These are phyloP conservation scores for Thalassophryne amazonica DNA, from an alignment of 2,797 vertebrate genomes.

Conservation along the genomic window DNA sequence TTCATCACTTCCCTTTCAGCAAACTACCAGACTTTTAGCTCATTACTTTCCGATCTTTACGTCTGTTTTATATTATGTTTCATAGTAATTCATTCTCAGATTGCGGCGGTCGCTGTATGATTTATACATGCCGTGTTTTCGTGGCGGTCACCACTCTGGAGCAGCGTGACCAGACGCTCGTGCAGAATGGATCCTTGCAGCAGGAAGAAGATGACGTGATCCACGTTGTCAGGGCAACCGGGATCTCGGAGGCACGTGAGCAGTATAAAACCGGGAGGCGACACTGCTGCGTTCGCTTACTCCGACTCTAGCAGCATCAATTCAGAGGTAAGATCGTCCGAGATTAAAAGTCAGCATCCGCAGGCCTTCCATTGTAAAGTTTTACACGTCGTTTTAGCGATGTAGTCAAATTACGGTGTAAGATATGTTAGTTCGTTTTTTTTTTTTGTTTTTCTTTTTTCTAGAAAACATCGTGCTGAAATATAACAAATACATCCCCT, in stretches of 20 bases:
- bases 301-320: conserved; percentile 46
- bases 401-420: no score
- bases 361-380: no score
- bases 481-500: no score
- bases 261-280: conserved; percentile 47
- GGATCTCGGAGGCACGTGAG: conserved; percentile 56
- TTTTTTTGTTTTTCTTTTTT: no score
- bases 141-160: no score
- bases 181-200: conserved; percentile 49
- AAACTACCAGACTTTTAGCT: background rate
- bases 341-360: no score
- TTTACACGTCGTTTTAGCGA: no score
- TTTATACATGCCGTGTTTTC: no score
- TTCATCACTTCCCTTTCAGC: background rate
- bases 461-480: no score
- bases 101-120: no score
- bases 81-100: no score
- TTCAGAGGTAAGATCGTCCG: conserved; percentile 67
- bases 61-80: background rate
- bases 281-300: conserved; percentile 14
- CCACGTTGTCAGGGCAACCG: conserved; percentile 59
- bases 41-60: background rate
- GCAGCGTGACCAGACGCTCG: conserved; percentile 44
- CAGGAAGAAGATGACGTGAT: conserved; percentile 55
- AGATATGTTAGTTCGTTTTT: no score